Evolutionary conservation across 1,140 invertebrate genomes (phyloP).

Genomic region (Bicyclus anynana): DNA sequence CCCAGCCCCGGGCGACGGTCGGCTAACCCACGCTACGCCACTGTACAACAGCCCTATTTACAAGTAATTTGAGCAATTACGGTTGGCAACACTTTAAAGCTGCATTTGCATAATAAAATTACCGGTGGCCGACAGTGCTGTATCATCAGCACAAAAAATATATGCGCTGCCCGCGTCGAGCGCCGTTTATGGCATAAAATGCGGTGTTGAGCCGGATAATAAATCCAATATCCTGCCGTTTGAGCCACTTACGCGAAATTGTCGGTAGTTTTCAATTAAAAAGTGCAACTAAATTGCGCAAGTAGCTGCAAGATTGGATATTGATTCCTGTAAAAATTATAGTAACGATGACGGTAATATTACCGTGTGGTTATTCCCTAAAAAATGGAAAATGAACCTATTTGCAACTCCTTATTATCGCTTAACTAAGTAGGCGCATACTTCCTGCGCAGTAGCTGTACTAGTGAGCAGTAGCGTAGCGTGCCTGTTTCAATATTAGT

Average conservation of each 20-base stretch:
- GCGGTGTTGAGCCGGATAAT: constrained; percentile 39
- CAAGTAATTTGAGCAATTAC: constrained; percentile 63
- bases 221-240: constrained; percentile 36
- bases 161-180: constrained; percentile 28
- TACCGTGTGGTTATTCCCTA: too few species aligned
- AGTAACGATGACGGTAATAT: background rate
- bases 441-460: too few species aligned
- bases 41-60: constrained; percentile 13
- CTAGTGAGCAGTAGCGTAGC: too few species aligned
- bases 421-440: too few species aligned
- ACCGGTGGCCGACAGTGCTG: constrained; percentile 36
- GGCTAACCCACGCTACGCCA: background rate
- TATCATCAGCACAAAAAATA: constrained; percentile 55
- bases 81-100: constrained; percentile 73
- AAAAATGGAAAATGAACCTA: too few species aligned
- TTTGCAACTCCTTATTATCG: too few species aligned
- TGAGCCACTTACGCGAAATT: constrained; percentile 18
- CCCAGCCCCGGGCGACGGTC: too few species aligned
- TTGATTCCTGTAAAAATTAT: background rate
- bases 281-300: background rate
- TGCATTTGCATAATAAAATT: constrained; percentile 77
- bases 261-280: constrained; percentile 2
- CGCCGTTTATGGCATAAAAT: constrained; percentile 51
- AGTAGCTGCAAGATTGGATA: background rate
- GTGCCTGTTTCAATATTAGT: too few species aligned